These are phyloP conservation scores for Pseudachorutes palmiensis DNA, from an alignment of 1,140 invertebrate species.

Conservation along the genomic window DNA sequence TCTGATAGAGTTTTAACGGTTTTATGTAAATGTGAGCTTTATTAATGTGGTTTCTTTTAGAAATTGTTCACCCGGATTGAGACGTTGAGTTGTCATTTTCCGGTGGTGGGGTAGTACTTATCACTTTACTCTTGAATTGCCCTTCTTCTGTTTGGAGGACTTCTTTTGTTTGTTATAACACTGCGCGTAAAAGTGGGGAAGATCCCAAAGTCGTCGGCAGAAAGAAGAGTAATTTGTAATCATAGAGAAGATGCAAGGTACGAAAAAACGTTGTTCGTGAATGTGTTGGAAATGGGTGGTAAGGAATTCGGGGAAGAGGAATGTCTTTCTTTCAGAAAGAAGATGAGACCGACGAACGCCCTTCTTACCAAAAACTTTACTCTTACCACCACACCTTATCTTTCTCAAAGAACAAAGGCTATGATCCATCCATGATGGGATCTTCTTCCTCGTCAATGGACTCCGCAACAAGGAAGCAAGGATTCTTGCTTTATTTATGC, in stretches of 20 bases:
- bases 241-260: slow-evolving; percentile 5
- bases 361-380: neutral
- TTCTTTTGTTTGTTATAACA: too few relatives aligned
- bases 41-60: too few relatives aligned
- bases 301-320: slow-evolving; percentile 9
- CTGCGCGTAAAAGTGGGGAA: too few relatives aligned
- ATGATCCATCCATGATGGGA: too few relatives aligned
- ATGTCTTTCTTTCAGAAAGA: slow-evolving; percentile 6
- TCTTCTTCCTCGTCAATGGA: too few relatives aligned
- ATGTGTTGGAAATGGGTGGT: slow-evolving; percentile 13
- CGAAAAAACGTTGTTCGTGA: neutral
- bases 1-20: too few relatives aligned
- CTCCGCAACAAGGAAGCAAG: too few relatives aligned
- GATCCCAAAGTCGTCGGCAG: neutral
- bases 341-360: neutral
- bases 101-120: neutral
- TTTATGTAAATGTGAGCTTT: too few relatives aligned
- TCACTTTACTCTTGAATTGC: neutral
- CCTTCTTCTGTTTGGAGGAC: neutral
- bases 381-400: too few relatives aligned
- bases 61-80: too few relatives aligned
- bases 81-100: neutral
- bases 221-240: slow-evolving; percentile 8
- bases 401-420: neutral
- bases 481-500: too few relatives aligned